A percentile compares a stretch with the other conserved stretches of the same genome.
These are phyloP conservation scores for Arnoldichthys spilopterus DNA, from an alignment of 2,797 vertebrate genomes.

Conservation along the genomic window DNA sequence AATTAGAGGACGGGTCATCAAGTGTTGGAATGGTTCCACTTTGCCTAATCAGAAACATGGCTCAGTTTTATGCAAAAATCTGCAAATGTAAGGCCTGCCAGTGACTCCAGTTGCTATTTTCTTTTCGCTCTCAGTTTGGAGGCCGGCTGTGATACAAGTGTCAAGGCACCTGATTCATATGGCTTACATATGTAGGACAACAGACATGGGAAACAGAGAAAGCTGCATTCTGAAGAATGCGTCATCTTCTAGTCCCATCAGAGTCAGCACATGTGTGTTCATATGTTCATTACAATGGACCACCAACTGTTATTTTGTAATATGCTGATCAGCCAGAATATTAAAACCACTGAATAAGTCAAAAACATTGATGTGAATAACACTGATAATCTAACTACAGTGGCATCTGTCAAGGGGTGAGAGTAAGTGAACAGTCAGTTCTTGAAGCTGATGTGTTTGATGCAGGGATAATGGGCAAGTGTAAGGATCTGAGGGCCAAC, in stretches of 20 bases:
- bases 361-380: too few species aligned
- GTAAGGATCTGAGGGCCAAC: too few species aligned
- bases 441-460: too few species aligned
- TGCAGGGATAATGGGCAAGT: too few species aligned
- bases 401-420: too few species aligned
- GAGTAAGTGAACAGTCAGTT: too few species aligned
- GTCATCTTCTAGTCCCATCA: conserved; percentile 71
- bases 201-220: conserved; percentile 39
- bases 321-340: too few species aligned
- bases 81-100: conserved; percentile 6
- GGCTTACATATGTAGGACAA: conserved; percentile 42
- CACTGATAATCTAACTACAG: too few species aligned
- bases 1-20: conserved; percentile 58
- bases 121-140: conserved; percentile 10
- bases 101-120: neutral
- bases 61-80: conserved; percentile 2
- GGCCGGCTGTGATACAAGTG: conserved; percentile 43
- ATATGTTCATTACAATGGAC: conserved; percentile 52
- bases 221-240: conserved; percentile 42
- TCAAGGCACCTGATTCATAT: conserved; percentile 68
- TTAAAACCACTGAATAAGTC: too few species aligned
- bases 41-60: conserved; percentile 43
- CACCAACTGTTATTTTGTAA: conserved; percentile 58
- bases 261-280: conserved; percentile 48
- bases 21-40: conserved; percentile 38